phyloP scores from a whole-genome alignment of 2,113 vertebrate species.

The Phalacrocorax brasilianus region DNA sequence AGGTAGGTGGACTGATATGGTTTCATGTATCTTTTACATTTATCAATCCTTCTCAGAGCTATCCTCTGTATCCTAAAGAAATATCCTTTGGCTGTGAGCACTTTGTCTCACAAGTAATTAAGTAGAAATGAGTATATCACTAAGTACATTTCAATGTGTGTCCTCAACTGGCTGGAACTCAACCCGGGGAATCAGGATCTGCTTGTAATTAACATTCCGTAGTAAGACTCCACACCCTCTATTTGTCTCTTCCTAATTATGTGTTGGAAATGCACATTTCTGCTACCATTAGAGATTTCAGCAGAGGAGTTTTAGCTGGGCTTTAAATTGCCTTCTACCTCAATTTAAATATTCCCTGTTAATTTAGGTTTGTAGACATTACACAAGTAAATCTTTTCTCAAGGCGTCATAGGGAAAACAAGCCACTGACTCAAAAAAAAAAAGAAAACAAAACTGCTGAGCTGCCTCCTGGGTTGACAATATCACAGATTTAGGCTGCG shows the following conservation, averaged over 20 bases:
- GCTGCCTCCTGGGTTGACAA: not conserved
- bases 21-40: not conserved
- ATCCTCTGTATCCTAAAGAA: slow-evolving; percentile 36
- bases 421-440: slow-evolving; percentile 1
- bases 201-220: slow-evolving; percentile 67
- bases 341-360: slow-evolving; percentile 67
- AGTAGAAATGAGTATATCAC: slow-evolving; percentile 16
- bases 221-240: slow-evolving; percentile 64
- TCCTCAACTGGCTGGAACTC: slow-evolving; percentile 38
- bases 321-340: slow-evolving; percentile 64
- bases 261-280: slow-evolving; percentile 56
- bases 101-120: slow-evolving; percentile 48
- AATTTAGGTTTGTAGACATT: slow-evolving; percentile 69
- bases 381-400: slow-evolving; percentile 69
- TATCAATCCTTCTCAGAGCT: slow-evolving; percentile 18
- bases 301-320: slow-evolving; percentile 52
- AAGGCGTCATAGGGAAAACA: slow-evolving; percentile 61
- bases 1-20: not conserved
- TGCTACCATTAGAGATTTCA: slow-evolving; percentile 46
- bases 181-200: slow-evolving; percentile 48
- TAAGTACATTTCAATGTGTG: slow-evolving; percentile 27
- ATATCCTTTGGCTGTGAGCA: not conserved
- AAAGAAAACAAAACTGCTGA: not conserved
- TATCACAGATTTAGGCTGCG: slow-evolving; percentile 57
- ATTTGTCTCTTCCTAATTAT: slow-evolving; percentile 59